A percentile compares a stretch with the other conserved stretches of the same genome.
Evolutionary conservation across 2,888 invertebrate genomes (phyloP).

Genomic region (Zhuqinia jingwanae): DNA sequence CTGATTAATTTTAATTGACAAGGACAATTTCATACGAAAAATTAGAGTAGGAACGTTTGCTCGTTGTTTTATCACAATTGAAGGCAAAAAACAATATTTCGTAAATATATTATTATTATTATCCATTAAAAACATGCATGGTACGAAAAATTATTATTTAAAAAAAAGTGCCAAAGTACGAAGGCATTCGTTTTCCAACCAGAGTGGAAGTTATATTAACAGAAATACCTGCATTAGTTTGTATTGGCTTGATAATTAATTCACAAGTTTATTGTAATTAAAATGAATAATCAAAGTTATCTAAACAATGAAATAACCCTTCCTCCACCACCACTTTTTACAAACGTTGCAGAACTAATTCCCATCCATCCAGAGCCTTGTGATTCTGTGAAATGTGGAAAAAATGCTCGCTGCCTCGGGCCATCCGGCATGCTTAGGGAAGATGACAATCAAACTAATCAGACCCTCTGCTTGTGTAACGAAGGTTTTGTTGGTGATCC

Average conservation of each 20-base stretch:
- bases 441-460: constrained; percentile 77
- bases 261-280: background rate
- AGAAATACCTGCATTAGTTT: too few species aligned
- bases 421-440: constrained; percentile 76
- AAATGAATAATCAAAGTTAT: constrained; percentile 9
- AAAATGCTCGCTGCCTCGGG: constrained; percentile 79
- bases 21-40: constrained; percentile 29
- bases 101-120: too few species aligned
- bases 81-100: too few species aligned
- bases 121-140: too few species aligned
- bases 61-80: too few species aligned
- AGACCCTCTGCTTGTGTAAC: constrained; percentile 79
- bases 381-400: constrained; percentile 80
- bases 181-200: too few species aligned
- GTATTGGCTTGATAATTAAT: background rate
- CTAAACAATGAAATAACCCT: constrained; percentile 5
- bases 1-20: constrained; percentile 52
- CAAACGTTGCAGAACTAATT: constrained; percentile 74
- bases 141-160: too few species aligned
- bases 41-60: background rate
- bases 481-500: constrained; percentile 79
- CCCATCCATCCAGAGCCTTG: constrained; percentile 78
- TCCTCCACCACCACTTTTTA: constrained; percentile 25
- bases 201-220: too few species aligned
- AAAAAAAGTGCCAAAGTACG: too few species aligned